Conservation (phyloP, 2,797 vertebrate genomes). For the Lepilemur septentrionalis region DNA sequence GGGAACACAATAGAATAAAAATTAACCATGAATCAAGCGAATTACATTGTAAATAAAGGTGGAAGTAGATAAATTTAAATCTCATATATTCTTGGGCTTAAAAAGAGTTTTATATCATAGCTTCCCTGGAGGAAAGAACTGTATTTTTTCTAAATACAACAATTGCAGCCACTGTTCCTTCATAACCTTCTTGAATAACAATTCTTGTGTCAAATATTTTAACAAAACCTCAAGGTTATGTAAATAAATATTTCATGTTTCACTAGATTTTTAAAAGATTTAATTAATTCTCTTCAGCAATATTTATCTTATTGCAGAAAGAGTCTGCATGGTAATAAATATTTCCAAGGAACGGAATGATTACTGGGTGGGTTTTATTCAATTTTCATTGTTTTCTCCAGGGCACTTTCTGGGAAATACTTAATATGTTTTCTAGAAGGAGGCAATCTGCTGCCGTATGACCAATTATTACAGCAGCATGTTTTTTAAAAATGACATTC, state of each 20-base stretch:
- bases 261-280: constrained; percentile 43
- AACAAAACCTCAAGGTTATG: constrained; percentile 25
- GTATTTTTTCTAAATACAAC: not conserved
- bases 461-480: constrained; percentile 72
- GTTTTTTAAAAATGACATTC: constrained; percentile 75
- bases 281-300: constrained; percentile 52
- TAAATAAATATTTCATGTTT: constrained; percentile 64
- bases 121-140: constrained; percentile 21
- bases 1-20: constrained; percentile 37
- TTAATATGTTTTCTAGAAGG: constrained; percentile 70
- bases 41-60: not conserved
- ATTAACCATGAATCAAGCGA: not conserved
- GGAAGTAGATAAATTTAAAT: constrained; percentile 52
- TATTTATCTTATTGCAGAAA: constrained; percentile 49
- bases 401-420: constrained; percentile 73
- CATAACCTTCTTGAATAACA: constrained; percentile 16
- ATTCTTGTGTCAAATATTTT: not conserved
- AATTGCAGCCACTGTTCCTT: constrained; percentile 15
- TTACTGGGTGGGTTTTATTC: constrained; percentile 69
- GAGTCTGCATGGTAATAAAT: constrained; percentile 31
- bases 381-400: constrained; percentile 76
- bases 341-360: constrained; percentile 68
- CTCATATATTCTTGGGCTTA: not conserved
- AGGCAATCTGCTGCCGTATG: constrained; percentile 64
- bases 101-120: constrained; percentile 4